phyloP scores from a whole-genome alignment of 2,888 invertebrate genomes.

The Sepiola atlantica region DNA sequence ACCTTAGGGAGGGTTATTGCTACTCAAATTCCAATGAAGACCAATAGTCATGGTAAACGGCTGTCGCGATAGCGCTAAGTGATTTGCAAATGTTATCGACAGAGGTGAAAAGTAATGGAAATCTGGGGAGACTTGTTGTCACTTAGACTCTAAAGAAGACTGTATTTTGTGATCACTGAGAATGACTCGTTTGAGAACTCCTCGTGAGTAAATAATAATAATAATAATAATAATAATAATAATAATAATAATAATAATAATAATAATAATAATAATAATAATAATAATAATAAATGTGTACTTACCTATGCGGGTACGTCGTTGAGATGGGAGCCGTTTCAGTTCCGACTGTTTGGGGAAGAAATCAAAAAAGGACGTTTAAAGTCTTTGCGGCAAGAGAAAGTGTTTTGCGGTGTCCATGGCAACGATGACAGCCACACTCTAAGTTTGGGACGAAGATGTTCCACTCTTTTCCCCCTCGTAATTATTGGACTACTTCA shows the following conservation, averaged over 20 bases:
- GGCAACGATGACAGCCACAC: background rate
- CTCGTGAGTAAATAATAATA: too few species aligned
- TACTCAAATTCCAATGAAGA: too few species aligned
- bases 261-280: slow-evolving; percentile 23
- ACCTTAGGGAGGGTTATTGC: too few species aligned
- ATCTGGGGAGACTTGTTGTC: too few species aligned
- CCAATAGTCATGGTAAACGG: too few species aligned
- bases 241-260: slow-evolving; percentile 33
- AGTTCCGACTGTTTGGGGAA: background rate
- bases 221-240: background rate
- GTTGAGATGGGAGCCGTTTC: background rate
- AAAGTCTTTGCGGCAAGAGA: background rate
- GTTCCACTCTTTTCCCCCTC: background rate
- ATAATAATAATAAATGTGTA: background rate
- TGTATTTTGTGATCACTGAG: too few species aligned
- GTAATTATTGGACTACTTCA: background rate
- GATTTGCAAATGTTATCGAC: too few species aligned
- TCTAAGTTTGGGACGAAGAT: background rate
- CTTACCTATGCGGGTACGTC: background rate
- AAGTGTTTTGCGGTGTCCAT: background rate
- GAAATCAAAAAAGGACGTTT: background rate
- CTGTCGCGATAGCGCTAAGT: too few species aligned
- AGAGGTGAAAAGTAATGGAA: too few species aligned
- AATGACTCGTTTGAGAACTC: too few species aligned
- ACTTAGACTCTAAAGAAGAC: too few species aligned